Evolutionary conservation across 2,888 invertebrate species (phyloP), one percentile per base, ranked within the genome.

Genomic region (Exocentrus adspersus): DNA sequence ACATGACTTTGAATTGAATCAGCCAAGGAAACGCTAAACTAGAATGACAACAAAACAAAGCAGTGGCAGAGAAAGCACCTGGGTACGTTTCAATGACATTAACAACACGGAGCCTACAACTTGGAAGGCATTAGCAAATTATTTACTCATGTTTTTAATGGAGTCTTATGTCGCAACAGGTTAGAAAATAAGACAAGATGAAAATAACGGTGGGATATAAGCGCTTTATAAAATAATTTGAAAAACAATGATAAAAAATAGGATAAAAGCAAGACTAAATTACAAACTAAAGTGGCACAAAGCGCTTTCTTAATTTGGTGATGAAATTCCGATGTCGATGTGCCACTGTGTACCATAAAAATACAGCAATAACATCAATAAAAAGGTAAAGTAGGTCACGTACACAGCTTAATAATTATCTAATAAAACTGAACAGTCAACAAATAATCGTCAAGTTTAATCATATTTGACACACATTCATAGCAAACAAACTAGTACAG

Each of bases 1-100:
- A 52, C 52, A 52, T 52, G 52, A 52, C 52, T 52, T 52, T 52
- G 52, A 52, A 52, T 52, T 37, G 20, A 37, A 20, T 20, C 37
- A 32, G 37, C 32, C 52, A 52, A 52, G 52, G 41, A 52, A 52
- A 52, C 20, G 51, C 30, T 51, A 17, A 51, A 32, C 30, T 30
- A 46, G 46, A 24, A 46, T 37, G 20, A 32, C 41, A 20, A 37
- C 37, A 37, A 37, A 37, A 37, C 37, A 37, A 37, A 37, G 41
- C 37, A 32, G 52, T 41, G 37, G 28, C 19, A 21, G 32, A 50
- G 28, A 14, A 46, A 46, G 37, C 37, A n/a, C 37, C 12, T 37
- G 14, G 37, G 14, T n/a, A 37, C 14, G 12, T 37, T 37, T 37
- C 37, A 37, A 37, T 37, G 14, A 37, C 37, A 9, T 37, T 37